Evolutionary conservation across 2,888 invertebrate genomes (phyloP).

Genomic region (Lasioglossum leucozonium): DNA sequence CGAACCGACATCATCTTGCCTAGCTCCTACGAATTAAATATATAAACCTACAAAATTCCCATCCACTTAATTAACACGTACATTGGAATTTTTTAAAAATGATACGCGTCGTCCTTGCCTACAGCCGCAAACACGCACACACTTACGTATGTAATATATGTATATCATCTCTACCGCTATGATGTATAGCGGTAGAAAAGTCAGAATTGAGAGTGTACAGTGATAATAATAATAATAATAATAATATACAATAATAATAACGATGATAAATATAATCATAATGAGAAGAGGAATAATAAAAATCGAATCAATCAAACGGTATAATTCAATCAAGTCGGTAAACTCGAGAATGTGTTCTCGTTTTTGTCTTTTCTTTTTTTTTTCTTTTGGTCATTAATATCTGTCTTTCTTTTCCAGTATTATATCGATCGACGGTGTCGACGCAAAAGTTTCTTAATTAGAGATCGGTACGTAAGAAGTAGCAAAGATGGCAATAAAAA

Average conservation of each 20-base stretch:
- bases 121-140: not conserved
- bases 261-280: slow-evolving; percentile 60
- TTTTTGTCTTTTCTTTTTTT: not conserved
- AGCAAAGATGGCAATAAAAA: slow-evolving; percentile 75
- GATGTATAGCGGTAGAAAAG: slow-evolving; percentile 24
- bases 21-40: not conserved
- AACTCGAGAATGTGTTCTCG: slow-evolving; percentile 38
- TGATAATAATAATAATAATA: slow-evolving; percentile 46
- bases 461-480: slow-evolving; percentile 68
- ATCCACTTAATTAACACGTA: not conserved
- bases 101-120: not conserved
- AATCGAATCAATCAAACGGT: slow-evolving; percentile 61
- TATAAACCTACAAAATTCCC: not conserved
- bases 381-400: not conserved
- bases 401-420: not conserved
- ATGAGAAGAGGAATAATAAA: slow-evolving; percentile 58
- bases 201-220: slow-evolving; percentile 12
- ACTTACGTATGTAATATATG: not conserved
- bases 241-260: slow-evolving; percentile 67
- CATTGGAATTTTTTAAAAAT: not conserved
- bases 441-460: not conserved
- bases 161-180: no score
- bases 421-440: not conserved
- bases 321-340: slow-evolving; percentile 58
- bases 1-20: not conserved